Conservation (phyloP, 2,113 vertebrate genomes). For the Brevimyrus niger region DNA sequence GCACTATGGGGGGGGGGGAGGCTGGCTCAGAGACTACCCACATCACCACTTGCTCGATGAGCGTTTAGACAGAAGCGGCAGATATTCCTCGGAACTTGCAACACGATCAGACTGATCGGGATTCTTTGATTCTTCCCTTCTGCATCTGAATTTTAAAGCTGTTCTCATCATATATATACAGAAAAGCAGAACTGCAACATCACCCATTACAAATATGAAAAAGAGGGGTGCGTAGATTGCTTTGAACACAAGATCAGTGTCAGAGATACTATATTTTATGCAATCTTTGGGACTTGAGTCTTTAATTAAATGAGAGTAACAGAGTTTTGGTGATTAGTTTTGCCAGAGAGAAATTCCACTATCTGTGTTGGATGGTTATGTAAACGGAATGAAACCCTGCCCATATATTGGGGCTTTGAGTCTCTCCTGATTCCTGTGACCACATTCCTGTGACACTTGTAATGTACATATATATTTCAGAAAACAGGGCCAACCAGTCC, state of each 20-base stretch:
- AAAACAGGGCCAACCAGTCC: neutral
- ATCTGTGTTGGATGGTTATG: neutral
- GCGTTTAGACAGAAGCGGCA: neutral
- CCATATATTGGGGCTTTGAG: neutral
- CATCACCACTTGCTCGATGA: constrained; percentile 9
- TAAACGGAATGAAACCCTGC: neutral
- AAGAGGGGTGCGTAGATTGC: neutral
- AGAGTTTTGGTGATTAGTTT: neutral
- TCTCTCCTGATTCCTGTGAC: neutral
- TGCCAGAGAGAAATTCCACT: neutral
- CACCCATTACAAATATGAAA: neutral
- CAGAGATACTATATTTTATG: neutral
- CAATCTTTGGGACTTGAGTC: neutral
- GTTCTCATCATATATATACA: neutral
- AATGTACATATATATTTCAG: neutral
- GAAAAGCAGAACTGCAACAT: neutral
- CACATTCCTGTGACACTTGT: neutral
- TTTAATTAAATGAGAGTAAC: neutral
- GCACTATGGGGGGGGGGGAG: constrained; percentile 51
- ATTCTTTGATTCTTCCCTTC: neutral
- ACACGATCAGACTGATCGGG: neutral
- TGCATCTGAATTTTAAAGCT: neutral
- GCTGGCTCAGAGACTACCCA: neutral
- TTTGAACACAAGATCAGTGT: neutral
- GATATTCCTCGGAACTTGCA: neutral